phyloP scores from a whole-genome alignment of 2,888 invertebrate genomes.

The Heteromyza rotundicornis region DNA sequence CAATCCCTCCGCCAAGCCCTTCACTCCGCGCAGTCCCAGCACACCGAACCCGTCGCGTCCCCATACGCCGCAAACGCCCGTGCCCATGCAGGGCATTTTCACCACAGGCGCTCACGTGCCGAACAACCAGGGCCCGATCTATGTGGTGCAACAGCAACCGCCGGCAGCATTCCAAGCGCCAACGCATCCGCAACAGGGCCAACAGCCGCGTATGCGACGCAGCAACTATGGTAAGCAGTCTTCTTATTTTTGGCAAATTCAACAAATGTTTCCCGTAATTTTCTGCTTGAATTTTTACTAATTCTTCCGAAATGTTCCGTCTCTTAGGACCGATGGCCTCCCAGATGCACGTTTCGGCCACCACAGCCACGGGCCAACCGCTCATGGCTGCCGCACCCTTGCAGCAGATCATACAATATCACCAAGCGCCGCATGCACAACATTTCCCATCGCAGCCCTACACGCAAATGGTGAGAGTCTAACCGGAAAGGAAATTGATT shows the following conservation, averaged over 20 bases:
- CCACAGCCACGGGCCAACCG: constrained; percentile 78
- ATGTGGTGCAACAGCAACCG: constrained; percentile 56
- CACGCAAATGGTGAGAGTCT: constrained; percentile 62
- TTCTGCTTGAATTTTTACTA: constrained; percentile 10
- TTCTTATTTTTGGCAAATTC: not conserved
- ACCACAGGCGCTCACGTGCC: constrained; percentile 53
- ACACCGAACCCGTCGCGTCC: constrained; percentile 73
- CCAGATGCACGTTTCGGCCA: constrained; percentile 79
- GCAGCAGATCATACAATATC: constrained; percentile 72
- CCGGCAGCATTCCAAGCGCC: constrained; percentile 56
- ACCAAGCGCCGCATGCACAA: constrained; percentile 67
- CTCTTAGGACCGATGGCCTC: constrained; percentile 65
- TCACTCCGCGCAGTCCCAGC: constrained; percentile 76
- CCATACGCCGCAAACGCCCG: constrained; percentile 85
- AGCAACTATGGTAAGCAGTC: constrained; percentile 50
- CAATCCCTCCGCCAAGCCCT: constrained; percentile 88
- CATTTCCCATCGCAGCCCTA: constrained; percentile 63
- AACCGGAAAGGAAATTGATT: not conserved
- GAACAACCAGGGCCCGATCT: constrained; percentile 59
- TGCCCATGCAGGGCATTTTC: constrained; percentile 53
- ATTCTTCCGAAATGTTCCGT: not conserved
- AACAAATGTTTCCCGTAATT: not conserved
- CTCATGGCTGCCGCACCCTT: constrained; percentile 81
- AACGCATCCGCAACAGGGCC: constrained; percentile 57
- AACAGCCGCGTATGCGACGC: constrained; percentile 61